These are phyloP conservation scores for Steatornis caripensis DNA, from an alignment of 2,113 vertebrate genomes.

Conservation along the genomic window DNA sequence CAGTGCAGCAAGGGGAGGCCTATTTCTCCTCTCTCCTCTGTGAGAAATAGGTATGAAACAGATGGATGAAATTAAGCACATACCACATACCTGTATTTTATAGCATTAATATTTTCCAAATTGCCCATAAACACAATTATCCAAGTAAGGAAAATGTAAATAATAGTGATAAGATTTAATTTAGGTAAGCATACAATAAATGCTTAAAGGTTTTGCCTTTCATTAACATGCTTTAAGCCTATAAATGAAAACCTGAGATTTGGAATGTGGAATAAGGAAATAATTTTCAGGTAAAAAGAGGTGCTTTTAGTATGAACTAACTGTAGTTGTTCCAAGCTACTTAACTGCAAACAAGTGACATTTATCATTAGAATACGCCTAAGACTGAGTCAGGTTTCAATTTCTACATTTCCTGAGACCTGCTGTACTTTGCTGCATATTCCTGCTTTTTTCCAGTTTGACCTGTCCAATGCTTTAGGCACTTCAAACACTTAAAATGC, in stretches of 20 bases:
- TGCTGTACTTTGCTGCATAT: rapidly evolving
- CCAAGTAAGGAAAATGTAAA: neutral
- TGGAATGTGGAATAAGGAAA: neutral
- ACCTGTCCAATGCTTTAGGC: neutral
- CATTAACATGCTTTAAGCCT: neutral
- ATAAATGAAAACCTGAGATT: neutral
- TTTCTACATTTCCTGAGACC: neutral
- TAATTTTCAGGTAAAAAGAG: neutral
- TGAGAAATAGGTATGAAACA: neutral
- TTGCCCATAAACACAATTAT: neutral
- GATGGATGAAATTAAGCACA: neutral
- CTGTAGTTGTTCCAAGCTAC: neutral
- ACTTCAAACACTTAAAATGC: neutral
- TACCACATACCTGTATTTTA: neutral
- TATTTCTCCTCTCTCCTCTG: neutral
- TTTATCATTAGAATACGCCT: neutral
- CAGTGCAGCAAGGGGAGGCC: neutral
- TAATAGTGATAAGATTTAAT: neutral
- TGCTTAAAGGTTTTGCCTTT: neutral
- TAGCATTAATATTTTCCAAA: neutral
- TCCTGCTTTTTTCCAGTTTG: neutral
- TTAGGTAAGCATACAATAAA: rapidly evolving
- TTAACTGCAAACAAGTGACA: neutral
- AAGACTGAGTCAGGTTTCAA: neutral
- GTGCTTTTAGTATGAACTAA: neutral